Percentiles rank a stretch among this genome's conserved stretches.
Conservation (phyloP, 2,888 invertebrate species). For the Cerceris rybyensis region DNA sequence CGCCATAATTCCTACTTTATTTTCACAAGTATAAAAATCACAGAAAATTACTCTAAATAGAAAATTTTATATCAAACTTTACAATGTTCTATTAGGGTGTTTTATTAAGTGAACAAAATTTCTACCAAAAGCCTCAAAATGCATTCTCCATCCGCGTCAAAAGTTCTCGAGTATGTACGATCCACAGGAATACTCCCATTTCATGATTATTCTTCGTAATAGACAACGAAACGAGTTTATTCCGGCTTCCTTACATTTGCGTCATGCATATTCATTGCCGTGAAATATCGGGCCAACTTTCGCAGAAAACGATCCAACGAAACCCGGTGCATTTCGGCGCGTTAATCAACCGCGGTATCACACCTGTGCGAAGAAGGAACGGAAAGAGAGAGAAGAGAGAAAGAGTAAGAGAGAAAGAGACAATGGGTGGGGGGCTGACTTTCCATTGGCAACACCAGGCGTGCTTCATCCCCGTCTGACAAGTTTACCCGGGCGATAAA, state of each 20-base stretch:
- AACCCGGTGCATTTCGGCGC: conserved; percentile 28
- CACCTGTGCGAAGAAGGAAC: conserved; percentile 14
- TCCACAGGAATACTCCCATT: background rate
- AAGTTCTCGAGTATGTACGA: background rate
- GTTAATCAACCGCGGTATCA: conserved; percentile 37
- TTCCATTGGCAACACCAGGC: conserved; percentile 48
- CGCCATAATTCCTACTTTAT: too few species aligned
- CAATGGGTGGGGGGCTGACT: conserved; percentile 16
- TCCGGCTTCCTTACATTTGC: conserved; percentile 13
- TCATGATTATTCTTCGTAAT: background rate
- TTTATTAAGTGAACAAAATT: too few species aligned
- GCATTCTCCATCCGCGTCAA: background rate
- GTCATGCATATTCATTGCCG: conserved; percentile 29
- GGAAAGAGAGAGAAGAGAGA: background rate
- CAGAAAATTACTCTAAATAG: too few species aligned
- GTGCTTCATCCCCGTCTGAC: conserved; percentile 49
- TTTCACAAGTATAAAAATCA: too few species aligned
- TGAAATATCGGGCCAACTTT: background rate
- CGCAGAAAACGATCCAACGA: background rate
- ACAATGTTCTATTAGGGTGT: too few species aligned
- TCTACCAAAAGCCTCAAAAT: too few species aligned
- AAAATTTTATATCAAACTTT: too few species aligned
- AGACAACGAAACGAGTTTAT: background rate
- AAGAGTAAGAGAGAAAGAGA: background rate
- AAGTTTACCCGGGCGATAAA: conserved; percentile 58